phyloP scores from a whole-genome alignment of 2,113 vertebrate species.

The Carassius gibelio region DNA sequence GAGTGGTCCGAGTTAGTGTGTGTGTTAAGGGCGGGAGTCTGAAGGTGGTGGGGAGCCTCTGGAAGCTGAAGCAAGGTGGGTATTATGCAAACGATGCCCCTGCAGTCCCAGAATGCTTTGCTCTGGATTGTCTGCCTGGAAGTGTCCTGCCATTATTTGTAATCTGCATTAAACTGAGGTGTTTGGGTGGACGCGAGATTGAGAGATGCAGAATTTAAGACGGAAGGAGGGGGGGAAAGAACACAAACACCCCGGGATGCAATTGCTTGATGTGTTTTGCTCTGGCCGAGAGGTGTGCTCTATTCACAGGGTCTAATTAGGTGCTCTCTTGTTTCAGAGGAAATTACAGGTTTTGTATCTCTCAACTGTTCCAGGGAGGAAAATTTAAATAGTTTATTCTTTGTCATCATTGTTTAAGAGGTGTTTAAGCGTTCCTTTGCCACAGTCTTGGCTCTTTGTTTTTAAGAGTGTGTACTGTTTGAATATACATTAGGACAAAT shows the following conservation, averaged over 20 bases:
- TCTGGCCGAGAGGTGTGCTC: conserved; percentile 54
- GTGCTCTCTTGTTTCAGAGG: conserved; percentile 67
- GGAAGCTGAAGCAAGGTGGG: conserved; percentile 59
- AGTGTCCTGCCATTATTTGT: conserved; percentile 60
- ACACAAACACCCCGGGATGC: conserved; percentile 50
- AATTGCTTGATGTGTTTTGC: conserved; percentile 65
- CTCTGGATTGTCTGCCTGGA: conserved; percentile 56
- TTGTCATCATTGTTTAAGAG: conserved; percentile 63
- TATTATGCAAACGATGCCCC: conserved; percentile 72
- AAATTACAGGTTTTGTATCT: conserved; percentile 69
- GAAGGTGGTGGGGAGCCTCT: conserved; percentile 75
- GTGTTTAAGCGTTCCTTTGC: conserved; percentile 61
- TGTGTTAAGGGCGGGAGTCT: conserved; percentile 60
- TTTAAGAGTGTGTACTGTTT: not conserved
- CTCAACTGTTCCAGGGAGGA: conserved; percentile 60
- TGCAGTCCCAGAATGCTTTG: conserved; percentile 41
- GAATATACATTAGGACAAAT: not conserved
- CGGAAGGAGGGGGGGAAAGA: conserved; percentile 26
- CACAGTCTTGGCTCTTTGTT: conserved; percentile 16
- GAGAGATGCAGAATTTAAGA: conserved; percentile 57
- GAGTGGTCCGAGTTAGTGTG: conserved; percentile 53
- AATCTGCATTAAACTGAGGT: conserved; percentile 55
- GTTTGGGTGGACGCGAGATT: conserved; percentile 58
- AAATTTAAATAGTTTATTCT: conserved; percentile 66
- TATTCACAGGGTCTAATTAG: conserved; percentile 71